Conservation (phyloP, 2,113 vertebrate species). For the Melozone crissalis region DNA sequence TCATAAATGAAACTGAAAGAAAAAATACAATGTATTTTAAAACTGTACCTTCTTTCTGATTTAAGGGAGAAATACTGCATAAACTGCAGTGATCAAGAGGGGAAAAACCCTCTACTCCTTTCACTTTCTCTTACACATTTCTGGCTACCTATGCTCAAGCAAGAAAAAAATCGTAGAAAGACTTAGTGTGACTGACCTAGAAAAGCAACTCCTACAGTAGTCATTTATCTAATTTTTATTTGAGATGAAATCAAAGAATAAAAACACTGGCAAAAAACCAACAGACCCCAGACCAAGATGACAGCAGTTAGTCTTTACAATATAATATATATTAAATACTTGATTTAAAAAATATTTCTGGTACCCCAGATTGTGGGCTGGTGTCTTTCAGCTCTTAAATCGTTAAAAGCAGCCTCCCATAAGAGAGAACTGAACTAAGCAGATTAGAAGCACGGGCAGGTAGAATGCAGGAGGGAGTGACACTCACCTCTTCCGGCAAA, state of each 20-base stretch:
- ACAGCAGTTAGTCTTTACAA: not conserved
- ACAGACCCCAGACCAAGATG: not conserved
- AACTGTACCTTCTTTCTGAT: not conserved
- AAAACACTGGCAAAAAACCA: not conserved
- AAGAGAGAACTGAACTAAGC: not conserved
- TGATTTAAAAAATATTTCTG: not conserved
- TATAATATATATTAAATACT: not conserved
- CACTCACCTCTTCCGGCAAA: slow-evolving; percentile 88
- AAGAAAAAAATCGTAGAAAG: not conserved
- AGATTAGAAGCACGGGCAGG: not conserved
- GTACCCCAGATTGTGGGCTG: not conserved
- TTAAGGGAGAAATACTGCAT: not conserved
- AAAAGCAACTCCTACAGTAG: not conserved
- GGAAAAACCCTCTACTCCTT: not conserved
- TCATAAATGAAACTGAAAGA: not conserved
- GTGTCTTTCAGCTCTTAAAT: not conserved
- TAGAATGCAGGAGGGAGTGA: not conserved
- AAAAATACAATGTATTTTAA: not conserved
- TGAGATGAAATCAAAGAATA: not conserved
- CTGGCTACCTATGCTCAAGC: not conserved
- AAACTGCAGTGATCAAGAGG: not conserved
- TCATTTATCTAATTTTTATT: not conserved
- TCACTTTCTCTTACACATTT: not conserved
- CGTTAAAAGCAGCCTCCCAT: not conserved
- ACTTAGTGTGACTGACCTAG: not conserved